These are phyloP conservation scores for Hypomecis punctinalis DNA, from an alignment of 2,888 invertebrate species.

Conservation along the genomic window DNA sequence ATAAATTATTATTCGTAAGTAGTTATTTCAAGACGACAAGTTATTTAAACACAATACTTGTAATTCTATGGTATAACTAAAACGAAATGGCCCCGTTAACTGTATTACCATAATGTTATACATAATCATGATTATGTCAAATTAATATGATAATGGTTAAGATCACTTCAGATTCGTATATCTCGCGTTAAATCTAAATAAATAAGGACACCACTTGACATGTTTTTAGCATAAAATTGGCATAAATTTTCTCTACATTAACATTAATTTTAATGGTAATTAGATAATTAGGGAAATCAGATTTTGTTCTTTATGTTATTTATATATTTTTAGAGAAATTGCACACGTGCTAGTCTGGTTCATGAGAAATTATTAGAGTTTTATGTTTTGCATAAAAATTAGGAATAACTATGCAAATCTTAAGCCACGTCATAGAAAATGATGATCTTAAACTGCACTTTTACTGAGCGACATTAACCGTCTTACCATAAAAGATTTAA, in stretches of 20 bases:
- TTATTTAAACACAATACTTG: slow-evolving; percentile 11
- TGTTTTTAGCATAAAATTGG: slow-evolving; percentile 44
- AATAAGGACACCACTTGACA: slow-evolving; percentile 46
- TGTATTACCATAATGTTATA: slow-evolving; percentile 39
- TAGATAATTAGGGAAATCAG: slow-evolving; percentile 27
- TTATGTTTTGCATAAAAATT: neutral
- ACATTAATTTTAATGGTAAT: slow-evolving; percentile 34
- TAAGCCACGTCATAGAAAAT: too few relatives aligned
- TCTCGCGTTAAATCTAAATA: slow-evolving; percentile 50
- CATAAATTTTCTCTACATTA: slow-evolving; percentile 34
- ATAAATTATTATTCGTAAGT: neutral
- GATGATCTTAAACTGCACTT: too few relatives aligned
- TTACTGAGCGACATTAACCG: too few relatives aligned
- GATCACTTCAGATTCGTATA: slow-evolving; percentile 56
- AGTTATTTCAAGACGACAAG: slow-evolving; percentile 13
- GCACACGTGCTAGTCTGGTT: slow-evolving; percentile 7
- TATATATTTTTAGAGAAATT: slow-evolving; percentile 8
- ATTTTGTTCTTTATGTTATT: slow-evolving; percentile 12
- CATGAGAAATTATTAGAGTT: neutral
- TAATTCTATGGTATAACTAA: slow-evolving; percentile 10
- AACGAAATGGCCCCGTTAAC: slow-evolving; percentile 25
- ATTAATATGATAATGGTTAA: slow-evolving; percentile 64
- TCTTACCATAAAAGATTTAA: too few relatives aligned
- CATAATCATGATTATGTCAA: slow-evolving; percentile 52
- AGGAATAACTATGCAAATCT: neutral